These are phyloP conservation scores for Chrysomela aeneicollis DNA, from an alignment of 2,888 invertebrate genomes.

Conservation along the genomic window DNA sequence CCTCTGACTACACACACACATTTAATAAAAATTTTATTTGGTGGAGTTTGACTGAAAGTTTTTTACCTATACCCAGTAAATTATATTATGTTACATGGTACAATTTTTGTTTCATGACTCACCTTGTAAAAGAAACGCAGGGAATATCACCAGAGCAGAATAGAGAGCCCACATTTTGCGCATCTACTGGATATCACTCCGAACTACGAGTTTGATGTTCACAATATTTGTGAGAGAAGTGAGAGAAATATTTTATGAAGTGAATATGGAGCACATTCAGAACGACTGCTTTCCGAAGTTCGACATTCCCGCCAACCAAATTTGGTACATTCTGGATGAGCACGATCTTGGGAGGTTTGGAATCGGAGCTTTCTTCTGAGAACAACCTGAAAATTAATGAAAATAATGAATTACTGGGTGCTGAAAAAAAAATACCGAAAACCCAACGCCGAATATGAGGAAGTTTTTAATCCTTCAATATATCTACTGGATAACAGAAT, in stretches of 20 bases:
- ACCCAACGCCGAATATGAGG: too few relatives aligned
- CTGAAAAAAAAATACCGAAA: too few relatives aligned
- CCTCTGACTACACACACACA: too few relatives aligned
- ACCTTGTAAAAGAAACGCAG: conserved; percentile 35
- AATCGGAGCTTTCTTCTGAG: not conserved
- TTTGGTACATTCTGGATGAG: conserved; percentile 31
- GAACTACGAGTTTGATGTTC: conserved; percentile 27
- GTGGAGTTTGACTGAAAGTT: too few relatives aligned
- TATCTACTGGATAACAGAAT: too few relatives aligned
- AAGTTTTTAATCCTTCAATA: too few relatives aligned
- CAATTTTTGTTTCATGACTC: conserved; percentile 26
- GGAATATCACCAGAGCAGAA: conserved; percentile 31
- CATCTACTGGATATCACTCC: conserved; percentile 22
- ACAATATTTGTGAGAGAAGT: conserved; percentile 22
- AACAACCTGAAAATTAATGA: not conserved
- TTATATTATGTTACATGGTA: too few relatives aligned
- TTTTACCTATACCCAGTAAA: too few relatives aligned
- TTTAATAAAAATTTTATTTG: too few relatives aligned
- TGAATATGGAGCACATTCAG: conserved; percentile 27
- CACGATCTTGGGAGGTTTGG: not conserved
- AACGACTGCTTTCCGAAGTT: conserved; percentile 19
- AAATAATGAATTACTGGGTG: not conserved
- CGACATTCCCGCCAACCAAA: conserved; percentile 15
- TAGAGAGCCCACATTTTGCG: conserved; percentile 27
- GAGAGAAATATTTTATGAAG: conserved; percentile 27